phyloP scores from a whole-genome alignment of 1,140 invertebrate genomes.

The Tetragonula clypearis region DNA sequence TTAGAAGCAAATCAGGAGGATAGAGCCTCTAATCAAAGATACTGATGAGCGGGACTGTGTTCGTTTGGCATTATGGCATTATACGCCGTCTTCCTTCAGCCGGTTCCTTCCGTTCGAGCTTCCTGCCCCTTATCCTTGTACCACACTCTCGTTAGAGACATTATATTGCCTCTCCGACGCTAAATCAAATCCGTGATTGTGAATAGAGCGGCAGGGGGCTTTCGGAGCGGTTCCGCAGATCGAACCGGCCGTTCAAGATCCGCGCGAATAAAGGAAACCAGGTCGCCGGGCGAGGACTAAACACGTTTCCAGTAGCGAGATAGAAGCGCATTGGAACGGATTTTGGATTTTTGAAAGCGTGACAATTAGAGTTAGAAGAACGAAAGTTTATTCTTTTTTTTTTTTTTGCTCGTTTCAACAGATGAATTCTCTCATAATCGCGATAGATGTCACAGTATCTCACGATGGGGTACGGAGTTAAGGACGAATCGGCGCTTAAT shows the following conservation, averaged over 20 bases:
- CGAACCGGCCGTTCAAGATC: slow-evolving; percentile 1
- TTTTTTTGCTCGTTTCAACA: too few relatives aligned
- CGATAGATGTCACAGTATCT: neutral
- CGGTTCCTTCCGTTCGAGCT: slow-evolving; percentile 53
- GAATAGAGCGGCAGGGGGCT: slow-evolving; percentile 67
- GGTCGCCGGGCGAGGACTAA: neutral
- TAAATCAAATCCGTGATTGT: slow-evolving; percentile 77
- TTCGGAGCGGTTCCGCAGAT: slow-evolving; percentile 26
- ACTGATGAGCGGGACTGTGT: slow-evolving; percentile 75
- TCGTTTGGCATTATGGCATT: slow-evolving; percentile 77
- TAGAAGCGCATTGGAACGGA: too few relatives aligned
- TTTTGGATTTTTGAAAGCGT: too few relatives aligned
- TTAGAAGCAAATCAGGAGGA: slow-evolving; percentile 80
- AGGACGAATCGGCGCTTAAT: slow-evolving; percentile 30
- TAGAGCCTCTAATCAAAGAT: slow-evolving; percentile 81
- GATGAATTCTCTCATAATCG: neutral
- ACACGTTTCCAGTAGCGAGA: neutral
- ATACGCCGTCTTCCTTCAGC: slow-evolving; percentile 64
- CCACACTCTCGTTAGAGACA: slow-evolving; percentile 77
- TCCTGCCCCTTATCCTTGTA: slow-evolving; percentile 68
- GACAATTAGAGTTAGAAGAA: too few relatives aligned
- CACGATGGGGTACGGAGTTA: neutral
- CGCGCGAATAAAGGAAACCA: slow-evolving; percentile 36
- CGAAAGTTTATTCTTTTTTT: too few relatives aligned
- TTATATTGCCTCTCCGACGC: slow-evolving; percentile 71